phyloP scores from a whole-genome alignment of 2,888 invertebrate species.

The Amphimallon solstitiale region DNA sequence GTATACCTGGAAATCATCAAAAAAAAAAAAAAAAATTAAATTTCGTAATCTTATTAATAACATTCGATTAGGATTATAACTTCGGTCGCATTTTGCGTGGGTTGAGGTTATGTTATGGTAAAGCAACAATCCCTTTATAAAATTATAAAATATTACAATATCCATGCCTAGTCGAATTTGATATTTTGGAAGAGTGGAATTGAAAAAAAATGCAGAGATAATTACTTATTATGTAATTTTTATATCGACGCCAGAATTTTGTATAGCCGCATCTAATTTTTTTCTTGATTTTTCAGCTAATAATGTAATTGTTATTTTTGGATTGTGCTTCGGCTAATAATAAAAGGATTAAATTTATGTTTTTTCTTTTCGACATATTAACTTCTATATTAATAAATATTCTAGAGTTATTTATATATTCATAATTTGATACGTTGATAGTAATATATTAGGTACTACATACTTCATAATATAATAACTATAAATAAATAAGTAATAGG shows the following conservation, averaged over 20 bases:
- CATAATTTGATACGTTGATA: too few species aligned
- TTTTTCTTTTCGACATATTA: too few species aligned
- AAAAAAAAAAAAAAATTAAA: too few species aligned
- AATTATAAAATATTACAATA: neutral
- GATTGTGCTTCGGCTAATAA: constrained; percentile 56
- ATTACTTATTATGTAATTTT: constrained; percentile 51
- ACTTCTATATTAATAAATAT: too few species aligned
- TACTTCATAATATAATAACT: too few species aligned
- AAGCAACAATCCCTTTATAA: neutral
- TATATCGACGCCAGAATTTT: constrained; percentile 51
- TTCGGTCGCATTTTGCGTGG: constrained; percentile 35
- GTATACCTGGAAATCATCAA: neutral
- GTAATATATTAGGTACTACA: too few species aligned
- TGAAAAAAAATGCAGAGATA: neutral
- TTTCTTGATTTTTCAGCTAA: constrained; percentile 45
- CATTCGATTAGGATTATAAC: too few species aligned
- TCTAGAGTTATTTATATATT: too few species aligned
- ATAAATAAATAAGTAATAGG: too few species aligned
- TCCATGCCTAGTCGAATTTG: too few species aligned
- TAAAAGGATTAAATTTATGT: constrained; percentile 25
- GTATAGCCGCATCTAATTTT: constrained; percentile 38
- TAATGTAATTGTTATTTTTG: constrained; percentile 58
- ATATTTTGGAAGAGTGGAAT: neutral
- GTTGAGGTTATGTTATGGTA: constrained; percentile 39
- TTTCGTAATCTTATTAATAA: too few species aligned